A percentile compares a stretch with the other conserved stretches of the same genome.
phyloP scores from a whole-genome alignment of 2,797 vertebrate genomes.

The Eleutherodactylus coqui region DNA sequence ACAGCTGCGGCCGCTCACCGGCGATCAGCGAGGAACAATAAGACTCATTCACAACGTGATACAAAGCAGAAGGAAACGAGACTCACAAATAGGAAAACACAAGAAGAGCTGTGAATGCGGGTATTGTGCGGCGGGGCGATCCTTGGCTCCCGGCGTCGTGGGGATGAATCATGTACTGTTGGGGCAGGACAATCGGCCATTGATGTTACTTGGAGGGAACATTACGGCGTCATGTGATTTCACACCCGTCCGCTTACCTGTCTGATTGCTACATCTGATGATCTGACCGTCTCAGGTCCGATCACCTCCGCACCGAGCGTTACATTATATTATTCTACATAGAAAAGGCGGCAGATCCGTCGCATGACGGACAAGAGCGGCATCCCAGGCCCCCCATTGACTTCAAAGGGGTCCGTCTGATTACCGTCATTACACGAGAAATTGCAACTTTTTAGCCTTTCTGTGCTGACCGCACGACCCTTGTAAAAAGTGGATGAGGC shows the following conservation, averaged over 20 bases:
- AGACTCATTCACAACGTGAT: background rate
- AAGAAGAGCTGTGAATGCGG: background rate
- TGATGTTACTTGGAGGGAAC: background rate
- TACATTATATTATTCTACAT: too few species aligned
- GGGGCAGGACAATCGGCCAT: conserved; percentile 16
- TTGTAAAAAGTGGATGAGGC: too few species aligned
- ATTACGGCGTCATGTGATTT: background rate
- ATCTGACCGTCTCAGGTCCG: too few species aligned
- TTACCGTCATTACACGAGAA: too few species aligned
- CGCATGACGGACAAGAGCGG: too few species aligned
- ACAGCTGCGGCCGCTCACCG: background rate
- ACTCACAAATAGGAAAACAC: background rate
- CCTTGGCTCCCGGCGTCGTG: background rate
- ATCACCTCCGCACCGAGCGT: too few species aligned
- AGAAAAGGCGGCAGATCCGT: too few species aligned
- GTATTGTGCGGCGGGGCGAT: background rate
- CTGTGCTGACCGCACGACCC: too few species aligned
- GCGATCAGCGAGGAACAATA: conserved; percentile 2
- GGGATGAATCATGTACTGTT: background rate
- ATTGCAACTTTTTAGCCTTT: too few species aligned
- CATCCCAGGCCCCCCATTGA: too few species aligned
- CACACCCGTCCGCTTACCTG: background rate
- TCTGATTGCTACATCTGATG: background rate
- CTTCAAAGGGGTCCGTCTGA: too few species aligned
- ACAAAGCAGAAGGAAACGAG: background rate